Conservation (phyloP, 2,797 vertebrate genomes). For the Corythornis leucogaster region DNA sequence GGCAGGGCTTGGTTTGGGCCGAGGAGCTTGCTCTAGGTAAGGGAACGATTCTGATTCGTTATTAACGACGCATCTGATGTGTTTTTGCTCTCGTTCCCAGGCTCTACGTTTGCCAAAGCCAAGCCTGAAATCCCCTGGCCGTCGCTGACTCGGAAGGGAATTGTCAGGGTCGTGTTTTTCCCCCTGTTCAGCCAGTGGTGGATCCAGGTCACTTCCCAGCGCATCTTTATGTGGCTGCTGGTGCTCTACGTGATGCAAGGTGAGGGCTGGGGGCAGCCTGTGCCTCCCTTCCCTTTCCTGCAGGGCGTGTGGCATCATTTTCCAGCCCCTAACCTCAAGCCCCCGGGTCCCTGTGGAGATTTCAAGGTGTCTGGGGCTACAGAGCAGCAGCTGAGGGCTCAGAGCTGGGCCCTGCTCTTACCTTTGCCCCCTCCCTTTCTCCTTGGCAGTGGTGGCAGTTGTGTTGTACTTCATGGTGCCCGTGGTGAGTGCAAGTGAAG, state of each 20-base stretch:
- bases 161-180: slow-evolving; percentile 93
- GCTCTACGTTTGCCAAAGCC: slow-evolving; percentile 97
- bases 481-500: slow-evolving; percentile 87
- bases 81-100: slow-evolving; percentile 67
- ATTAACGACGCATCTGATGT: background rate
- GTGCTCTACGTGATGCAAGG: slow-evolving; percentile 94
- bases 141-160: slow-evolving; percentile 91
- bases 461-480: slow-evolving; percentile 88
- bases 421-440: background rate
- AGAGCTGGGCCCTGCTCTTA: background rate
- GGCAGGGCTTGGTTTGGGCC: background rate
- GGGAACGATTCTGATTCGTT: background rate
- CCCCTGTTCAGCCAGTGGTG: slow-evolving; percentile 97
- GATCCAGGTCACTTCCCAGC: slow-evolving; percentile 95
- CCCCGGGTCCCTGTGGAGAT: too few relatives aligned
- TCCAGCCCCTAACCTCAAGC: too few relatives aligned
- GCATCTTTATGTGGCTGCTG: slow-evolving; percentile 90
- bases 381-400: too few relatives aligned
- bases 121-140: slow-evolving; percentile 97
- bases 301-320: background rate
- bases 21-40: accelerated
- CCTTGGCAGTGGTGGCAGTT: slow-evolving; percentile 84
- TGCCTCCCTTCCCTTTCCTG: background rate
- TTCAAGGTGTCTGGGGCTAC: too few relatives aligned
- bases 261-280: slow-evolving; percentile 41